A percentile compares a stretch with the other conserved stretches of the same genome.
Conservation (phyloP, 2,888 invertebrate genomes). For the Parnassius mnemosyne region DNA sequence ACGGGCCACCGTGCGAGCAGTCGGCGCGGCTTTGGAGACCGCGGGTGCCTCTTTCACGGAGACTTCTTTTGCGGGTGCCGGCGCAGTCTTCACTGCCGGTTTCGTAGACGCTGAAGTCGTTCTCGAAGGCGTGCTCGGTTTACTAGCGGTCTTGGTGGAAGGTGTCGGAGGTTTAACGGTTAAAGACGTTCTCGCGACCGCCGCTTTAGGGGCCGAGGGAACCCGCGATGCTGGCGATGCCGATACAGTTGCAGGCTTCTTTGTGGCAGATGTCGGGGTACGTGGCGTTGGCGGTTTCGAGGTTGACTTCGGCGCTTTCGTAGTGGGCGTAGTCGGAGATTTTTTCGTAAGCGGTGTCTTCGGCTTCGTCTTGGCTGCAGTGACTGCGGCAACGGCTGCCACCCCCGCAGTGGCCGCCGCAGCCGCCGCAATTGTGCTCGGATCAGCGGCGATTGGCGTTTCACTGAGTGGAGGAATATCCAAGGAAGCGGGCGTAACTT, state of each 20-base stretch:
- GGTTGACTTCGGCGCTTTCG: slow-evolving; percentile 45
- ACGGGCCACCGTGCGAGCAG: slow-evolving; percentile 32
- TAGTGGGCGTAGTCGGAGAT: slow-evolving; percentile 40
- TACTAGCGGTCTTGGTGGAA: slow-evolving; percentile 38
- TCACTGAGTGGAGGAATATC: slow-evolving; percentile 41
- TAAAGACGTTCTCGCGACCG: slow-evolving; percentile 32
- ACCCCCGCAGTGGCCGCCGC: slow-evolving; percentile 45
- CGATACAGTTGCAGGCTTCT: neutral
- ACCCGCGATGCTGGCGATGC: neutral
- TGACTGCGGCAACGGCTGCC: slow-evolving; percentile 38
- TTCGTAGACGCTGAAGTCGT: slow-evolving; percentile 39
- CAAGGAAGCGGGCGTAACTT: slow-evolving; percentile 33
- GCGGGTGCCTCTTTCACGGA: slow-evolving; percentile 38
- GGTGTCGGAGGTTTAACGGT: slow-evolving; percentile 28
- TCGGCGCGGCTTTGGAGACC: slow-evolving; percentile 53
- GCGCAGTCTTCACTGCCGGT: slow-evolving; percentile 29
- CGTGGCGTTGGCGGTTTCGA: slow-evolving; percentile 39
- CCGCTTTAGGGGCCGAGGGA: slow-evolving; percentile 32
- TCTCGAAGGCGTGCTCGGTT: slow-evolving; percentile 41
- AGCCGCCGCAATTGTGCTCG: slow-evolving; percentile 47
- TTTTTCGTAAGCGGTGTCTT: slow-evolving; percentile 40
- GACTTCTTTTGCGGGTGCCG: slow-evolving; percentile 30
- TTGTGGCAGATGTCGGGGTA: slow-evolving; percentile 33
- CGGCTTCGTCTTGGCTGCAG: slow-evolving; percentile 37
- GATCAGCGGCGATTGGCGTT: slow-evolving; percentile 38